Base-by-base conservation (phyloP, 2,888 invertebrate genomes). In the Margaritifera margaritifera region DNA sequence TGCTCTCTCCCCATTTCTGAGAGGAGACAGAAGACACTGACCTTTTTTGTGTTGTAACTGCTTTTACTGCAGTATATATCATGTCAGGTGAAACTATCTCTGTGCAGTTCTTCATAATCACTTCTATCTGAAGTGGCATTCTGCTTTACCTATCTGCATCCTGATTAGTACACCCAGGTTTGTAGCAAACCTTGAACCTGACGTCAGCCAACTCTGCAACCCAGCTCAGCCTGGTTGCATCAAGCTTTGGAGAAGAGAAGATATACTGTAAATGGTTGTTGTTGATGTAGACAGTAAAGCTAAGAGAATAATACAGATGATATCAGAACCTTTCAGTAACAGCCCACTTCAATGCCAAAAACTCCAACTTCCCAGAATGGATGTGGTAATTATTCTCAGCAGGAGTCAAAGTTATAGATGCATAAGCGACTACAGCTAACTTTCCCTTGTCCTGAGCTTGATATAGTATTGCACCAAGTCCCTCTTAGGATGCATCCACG, bases 381-480 rank as follows among this genome's bases (percentile, higher is more conserved):
- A 68, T 53, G 54, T 74, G 67, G 53, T 81, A 82, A 42, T 73
- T 78, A 27, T 67, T 66, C 54, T 83, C 80, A 19, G 80, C 68
- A 25, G 74, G 70, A 8, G 68, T 67, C 20, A 78, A 62, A 15
- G 79, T 75, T 19, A 78, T 67, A 3, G 81, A 80, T 0, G 67
- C 71, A 58, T 72, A 80, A 1, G 76, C 79, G 5, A 82, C 72
- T 2, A 77, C 78, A 15, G 57, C 63, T 25, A 71, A 67, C 54
- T 58, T 65, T 6, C 72, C 73, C 57, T 64, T 53, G 19, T 50
- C 54, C 27, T 57, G 62, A 11, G 31, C 24, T 50, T 80, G 79
- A 31, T 65, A 70, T 24, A 80, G 57, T 19, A 88, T 86, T 2
- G 88, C 90, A 80, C 91, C 90, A 25, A 64, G 52, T 27, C 27